phyloP scores from a whole-genome alignment of 1,140 invertebrate genomes.

The Wiebesia pumilae region DNA sequence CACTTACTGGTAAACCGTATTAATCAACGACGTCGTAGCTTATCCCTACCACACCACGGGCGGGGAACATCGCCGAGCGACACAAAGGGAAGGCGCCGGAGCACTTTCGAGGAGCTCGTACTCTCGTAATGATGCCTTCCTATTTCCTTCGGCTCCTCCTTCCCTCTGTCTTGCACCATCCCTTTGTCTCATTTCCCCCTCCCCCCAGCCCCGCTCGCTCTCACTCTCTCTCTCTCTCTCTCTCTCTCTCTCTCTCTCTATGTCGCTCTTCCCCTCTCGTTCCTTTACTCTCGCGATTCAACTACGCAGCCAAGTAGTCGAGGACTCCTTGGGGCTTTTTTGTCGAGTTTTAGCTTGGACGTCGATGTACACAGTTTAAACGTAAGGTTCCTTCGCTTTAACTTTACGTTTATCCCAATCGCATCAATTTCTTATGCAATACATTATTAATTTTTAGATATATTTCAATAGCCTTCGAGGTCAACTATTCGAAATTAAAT shows the following conservation, averaged over 20 bases:
- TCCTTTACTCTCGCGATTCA: background rate
- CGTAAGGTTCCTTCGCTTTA: background rate
- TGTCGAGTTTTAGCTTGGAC: background rate
- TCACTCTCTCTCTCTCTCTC: constrained; percentile 26
- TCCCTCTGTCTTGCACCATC: constrained; percentile 28
- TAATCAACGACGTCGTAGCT: constrained; percentile 76
- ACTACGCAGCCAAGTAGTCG: background rate
- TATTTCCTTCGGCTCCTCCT: constrained; percentile 26
- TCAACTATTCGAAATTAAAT: background rate
- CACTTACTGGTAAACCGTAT: constrained; percentile 76
- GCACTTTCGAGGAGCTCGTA: background rate
- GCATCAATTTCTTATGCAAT: background rate
- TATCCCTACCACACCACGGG: constrained; percentile 62
- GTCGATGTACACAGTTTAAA: background rate
- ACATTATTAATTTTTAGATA: background rate
- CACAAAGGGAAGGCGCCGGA: constrained; percentile 15
- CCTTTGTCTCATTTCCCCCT: constrained; percentile 45
- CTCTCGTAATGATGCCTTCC: constrained; percentile 39
- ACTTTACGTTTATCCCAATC: background rate
- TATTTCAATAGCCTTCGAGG: background rate
- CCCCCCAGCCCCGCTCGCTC: background rate
- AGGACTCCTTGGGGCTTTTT: background rate
- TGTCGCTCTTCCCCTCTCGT: too few relatives aligned
- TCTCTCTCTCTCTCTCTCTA: too few relatives aligned
- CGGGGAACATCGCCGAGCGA: background rate